Conservation (phyloP, 2,888 invertebrate species). For the Sesamia inferens region DNA sequence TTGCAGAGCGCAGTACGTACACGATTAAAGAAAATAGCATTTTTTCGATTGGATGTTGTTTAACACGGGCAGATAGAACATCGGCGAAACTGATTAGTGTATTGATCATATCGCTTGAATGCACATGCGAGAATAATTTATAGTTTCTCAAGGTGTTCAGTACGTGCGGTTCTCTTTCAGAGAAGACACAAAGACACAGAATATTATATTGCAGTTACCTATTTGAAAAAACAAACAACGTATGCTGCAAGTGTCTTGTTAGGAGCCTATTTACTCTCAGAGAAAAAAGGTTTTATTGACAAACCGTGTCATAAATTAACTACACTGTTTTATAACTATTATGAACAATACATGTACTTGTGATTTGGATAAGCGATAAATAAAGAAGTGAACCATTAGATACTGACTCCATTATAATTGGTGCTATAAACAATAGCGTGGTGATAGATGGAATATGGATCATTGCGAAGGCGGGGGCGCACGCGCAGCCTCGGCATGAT, state of each 20-base stretch:
- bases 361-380: constrained; percentile 52
- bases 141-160: constrained; percentile 54
- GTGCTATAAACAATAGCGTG: constrained; percentile 75
- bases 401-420: constrained; percentile 69
- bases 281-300: constrained; percentile 46
- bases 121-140: constrained; percentile 54
- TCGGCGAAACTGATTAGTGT: constrained; percentile 56
- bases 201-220: constrained; percentile 3
- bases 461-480: constrained; percentile 70
- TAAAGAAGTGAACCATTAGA: constrained; percentile 62
- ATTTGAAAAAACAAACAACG: constrained; percentile 23
- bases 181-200: constrained; percentile 47
- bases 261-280: constrained; percentile 5
- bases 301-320: constrained; percentile 27
- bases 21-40: constrained; percentile 33
- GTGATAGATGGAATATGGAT: constrained; percentile 77
- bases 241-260: not conserved
- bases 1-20: constrained; percentile 11
- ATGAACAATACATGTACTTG: constrained; percentile 44
- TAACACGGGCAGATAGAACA: constrained; percentile 23
- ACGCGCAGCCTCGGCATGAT: constrained; percentile 69
- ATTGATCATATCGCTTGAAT: constrained; percentile 52
- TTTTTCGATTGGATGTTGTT: constrained; percentile 42
- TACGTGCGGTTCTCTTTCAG: constrained; percentile 17
- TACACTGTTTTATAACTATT: constrained; percentile 34